These are phyloP conservation scores for Acanthosoma haemorrhoidale DNA, from an alignment of 2,888 invertebrate species.

Conservation along the genomic window DNA sequence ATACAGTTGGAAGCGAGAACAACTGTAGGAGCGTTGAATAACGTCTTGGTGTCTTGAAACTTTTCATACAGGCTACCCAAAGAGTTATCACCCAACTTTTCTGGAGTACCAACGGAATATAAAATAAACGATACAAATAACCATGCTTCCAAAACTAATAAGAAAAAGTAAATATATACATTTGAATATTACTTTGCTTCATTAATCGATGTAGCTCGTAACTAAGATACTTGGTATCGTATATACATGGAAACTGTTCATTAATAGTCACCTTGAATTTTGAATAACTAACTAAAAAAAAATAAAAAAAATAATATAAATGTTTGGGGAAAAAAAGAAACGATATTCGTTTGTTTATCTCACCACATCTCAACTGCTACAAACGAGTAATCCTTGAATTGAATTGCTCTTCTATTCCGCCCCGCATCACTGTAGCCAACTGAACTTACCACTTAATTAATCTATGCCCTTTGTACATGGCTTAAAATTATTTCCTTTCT, in stretches of 20 bases:
- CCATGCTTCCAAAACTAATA: neutral
- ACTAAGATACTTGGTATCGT: slow-evolving; percentile 68
- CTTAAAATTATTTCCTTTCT: no score
- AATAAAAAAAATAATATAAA: slow-evolving; percentile 11
- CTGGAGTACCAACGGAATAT: slow-evolving; percentile 43
- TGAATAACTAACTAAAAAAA: slow-evolving; percentile 51
- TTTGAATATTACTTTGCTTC: slow-evolving; percentile 44
- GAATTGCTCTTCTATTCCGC: no score
- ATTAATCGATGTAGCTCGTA: slow-evolving; percentile 52
- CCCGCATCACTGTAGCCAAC: no score
- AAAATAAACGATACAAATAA: neutral
- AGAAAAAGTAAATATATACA: neutral
- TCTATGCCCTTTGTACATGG: no score
- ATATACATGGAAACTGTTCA: slow-evolving; percentile 60
- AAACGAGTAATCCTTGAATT: no score
- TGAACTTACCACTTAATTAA: no score
- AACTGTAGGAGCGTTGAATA: slow-evolving; percentile 13
- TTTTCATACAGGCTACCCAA: slow-evolving; percentile 57
- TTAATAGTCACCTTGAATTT: slow-evolving; percentile 60
- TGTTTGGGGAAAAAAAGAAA: no score
- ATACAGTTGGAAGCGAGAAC: neutral
- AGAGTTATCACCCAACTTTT: slow-evolving; percentile 52
- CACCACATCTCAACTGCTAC: no score
- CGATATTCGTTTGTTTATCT: no score
- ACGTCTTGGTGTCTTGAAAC: slow-evolving; percentile 48